These are phyloP conservation scores for Penaeus japonicus DNA, from an alignment of 1,140 invertebrate species.

Conservation along the genomic window DNA sequence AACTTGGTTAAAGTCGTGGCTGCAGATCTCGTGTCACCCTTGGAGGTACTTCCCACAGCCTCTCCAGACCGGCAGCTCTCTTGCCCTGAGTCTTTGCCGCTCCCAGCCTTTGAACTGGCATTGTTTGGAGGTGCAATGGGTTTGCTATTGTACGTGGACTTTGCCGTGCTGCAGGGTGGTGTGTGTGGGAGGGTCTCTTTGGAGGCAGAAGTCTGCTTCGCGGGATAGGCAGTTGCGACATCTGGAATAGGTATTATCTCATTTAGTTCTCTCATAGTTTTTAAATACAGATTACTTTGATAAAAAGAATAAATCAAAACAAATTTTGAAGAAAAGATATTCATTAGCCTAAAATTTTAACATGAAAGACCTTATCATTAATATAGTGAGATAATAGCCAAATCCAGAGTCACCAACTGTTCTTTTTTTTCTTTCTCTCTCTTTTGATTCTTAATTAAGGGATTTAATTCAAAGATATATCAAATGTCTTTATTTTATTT, in stretches of 20 bases:
- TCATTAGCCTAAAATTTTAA: neutral
- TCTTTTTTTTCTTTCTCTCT: neutral
- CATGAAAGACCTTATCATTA: neutral
- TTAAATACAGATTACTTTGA: neutral
- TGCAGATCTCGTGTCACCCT: too few relatives aligned
- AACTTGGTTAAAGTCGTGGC: too few relatives aligned
- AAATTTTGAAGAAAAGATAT: neutral
- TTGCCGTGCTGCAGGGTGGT: constrained; percentile 13
- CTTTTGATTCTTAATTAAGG: neutral
- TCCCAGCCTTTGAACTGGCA: too few relatives aligned
- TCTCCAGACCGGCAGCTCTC: too few relatives aligned
- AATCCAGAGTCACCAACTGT: constrained; percentile 49
- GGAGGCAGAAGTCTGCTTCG: constrained; percentile 1
- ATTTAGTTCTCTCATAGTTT: constrained; percentile 25
- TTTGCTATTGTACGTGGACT: neutral
- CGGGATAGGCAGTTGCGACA: constrained; percentile 24
- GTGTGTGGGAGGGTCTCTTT: neutral
- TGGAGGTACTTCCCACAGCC: too few relatives aligned
- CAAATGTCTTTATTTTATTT: constrained; percentile 29
- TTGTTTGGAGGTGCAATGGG: too few relatives aligned
- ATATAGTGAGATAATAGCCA: constrained; percentile 42
- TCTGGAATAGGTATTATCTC: constrained; percentile 53
- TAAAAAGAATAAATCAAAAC: neutral
- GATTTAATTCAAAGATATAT: constrained; percentile 17
- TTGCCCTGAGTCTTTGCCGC: too few relatives aligned